A percentile compares a stretch with the other conserved stretches of the same genome.
phyloP scores from a whole-genome alignment of 2,888 invertebrate species.

The Scaptomyza parva region DNA sequence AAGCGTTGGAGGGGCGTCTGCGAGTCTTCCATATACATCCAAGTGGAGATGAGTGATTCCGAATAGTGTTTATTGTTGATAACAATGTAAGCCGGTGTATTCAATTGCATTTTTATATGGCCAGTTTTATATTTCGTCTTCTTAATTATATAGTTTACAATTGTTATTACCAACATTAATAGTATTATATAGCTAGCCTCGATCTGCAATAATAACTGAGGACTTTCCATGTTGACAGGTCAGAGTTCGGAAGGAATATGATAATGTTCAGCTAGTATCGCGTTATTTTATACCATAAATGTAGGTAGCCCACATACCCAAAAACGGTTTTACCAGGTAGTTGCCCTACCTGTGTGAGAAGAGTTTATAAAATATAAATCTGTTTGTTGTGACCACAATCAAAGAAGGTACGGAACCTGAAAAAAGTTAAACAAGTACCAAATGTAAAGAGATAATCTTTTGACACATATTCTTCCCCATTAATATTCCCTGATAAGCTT shows the following conservation, averaged over 20 bases:
- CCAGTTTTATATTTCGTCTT: background rate
- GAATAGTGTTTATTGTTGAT: background rate
- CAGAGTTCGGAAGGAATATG: slow-evolving; percentile 30
- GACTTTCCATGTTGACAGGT: slow-evolving; percentile 41
- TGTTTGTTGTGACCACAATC: too few relatives aligned
- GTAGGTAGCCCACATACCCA: slow-evolving; percentile 36
- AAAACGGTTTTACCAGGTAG: too few relatives aligned
- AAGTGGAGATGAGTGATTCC: too few relatives aligned
- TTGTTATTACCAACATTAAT: too few relatives aligned
- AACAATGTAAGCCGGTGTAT: slow-evolving; percentile 1
- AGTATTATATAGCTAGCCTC: slow-evolving; percentile 44
- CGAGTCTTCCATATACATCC: background rate
- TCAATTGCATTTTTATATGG: background rate
- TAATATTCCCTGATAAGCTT: slow-evolving; percentile 30
- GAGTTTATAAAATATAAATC: background rate
- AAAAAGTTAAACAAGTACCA: too few relatives aligned
- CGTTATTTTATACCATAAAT: slow-evolving; percentile 31
- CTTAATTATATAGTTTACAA: slow-evolving; percentile 24
- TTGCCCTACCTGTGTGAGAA: too few relatives aligned
- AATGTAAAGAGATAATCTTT: slow-evolving; percentile 1
- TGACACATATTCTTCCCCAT: too few relatives aligned
- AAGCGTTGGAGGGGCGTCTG: slow-evolving; percentile 53
- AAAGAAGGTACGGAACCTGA: too few relatives aligned
- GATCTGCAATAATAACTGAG: slow-evolving; percentile 18
- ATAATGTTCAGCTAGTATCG: background rate